These are phyloP conservation scores for Criorhina ranunculi DNA, from an alignment of 2,888 invertebrate species.

Conservation along the genomic window DNA sequence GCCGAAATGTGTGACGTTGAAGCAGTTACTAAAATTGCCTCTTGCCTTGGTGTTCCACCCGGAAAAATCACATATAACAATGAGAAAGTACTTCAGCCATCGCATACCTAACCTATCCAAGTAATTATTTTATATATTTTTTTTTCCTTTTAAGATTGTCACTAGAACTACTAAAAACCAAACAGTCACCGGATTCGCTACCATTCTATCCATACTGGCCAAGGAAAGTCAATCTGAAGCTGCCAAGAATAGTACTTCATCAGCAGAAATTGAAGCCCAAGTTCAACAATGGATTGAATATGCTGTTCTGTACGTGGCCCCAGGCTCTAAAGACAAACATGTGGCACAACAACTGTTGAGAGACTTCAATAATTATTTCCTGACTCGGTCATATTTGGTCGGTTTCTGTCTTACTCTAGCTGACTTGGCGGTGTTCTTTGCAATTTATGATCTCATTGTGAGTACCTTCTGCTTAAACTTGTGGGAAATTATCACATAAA, in stretches of 20 bases:
- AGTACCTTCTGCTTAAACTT: constrained; percentile 78
- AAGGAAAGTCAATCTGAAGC: constrained; percentile 83
- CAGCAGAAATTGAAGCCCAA: constrained; percentile 85
- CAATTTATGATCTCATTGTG: constrained; percentile 88
- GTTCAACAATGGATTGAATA: constrained; percentile 89
- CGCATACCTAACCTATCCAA: constrained; percentile 27
- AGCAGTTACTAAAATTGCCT: constrained; percentile 85
- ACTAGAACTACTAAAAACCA: constrained; percentile 85
- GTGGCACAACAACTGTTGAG: constrained; percentile 80
- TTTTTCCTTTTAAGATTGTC: constrained; percentile 83
- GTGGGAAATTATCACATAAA: constrained; percentile 71
- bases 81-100: constrained; percentile 83
- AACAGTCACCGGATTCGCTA: constrained; percentile 85
- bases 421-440: constrained; percentile 89
- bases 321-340: constrained; percentile 82
- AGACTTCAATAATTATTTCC: constrained; percentile 86
- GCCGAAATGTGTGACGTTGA: constrained; percentile 82
- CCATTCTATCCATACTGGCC: constrained; percentile 85
- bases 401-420: constrained; percentile 87
- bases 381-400: constrained; percentile 86
- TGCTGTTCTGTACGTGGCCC: constrained; percentile 84
- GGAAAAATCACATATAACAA: constrained; percentile 86
- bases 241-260: constrained; percentile 79
- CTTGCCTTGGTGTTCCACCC: constrained; percentile 85
- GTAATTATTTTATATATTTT: constrained; percentile 13